A percentile compares a stretch with the other conserved stretches of the same genome.
Evolutionary conservation across 2,888 invertebrate species (phyloP).

Genomic region (Drosophila atroscutellata): DNA sequence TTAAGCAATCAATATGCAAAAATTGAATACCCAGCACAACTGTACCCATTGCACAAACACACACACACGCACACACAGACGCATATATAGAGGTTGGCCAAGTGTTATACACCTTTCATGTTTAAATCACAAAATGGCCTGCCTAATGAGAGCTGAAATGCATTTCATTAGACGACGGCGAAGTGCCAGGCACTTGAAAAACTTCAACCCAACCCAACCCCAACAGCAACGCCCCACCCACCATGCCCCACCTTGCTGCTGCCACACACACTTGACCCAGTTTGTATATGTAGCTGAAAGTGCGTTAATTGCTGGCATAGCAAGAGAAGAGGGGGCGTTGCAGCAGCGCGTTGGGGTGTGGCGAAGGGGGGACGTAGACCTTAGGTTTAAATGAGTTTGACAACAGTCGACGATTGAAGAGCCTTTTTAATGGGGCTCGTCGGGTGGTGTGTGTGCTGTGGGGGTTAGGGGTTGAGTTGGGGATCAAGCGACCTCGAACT

Average conservation of each 20-base stretch:
- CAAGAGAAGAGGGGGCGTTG: neutral
- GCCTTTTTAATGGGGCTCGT: conserved; percentile 22
- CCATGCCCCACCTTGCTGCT: neutral
- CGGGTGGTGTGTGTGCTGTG: neutral
- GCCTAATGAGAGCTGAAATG: conserved; percentile 76
- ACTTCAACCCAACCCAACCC: conserved; percentile 28
- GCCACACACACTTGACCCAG: conserved; percentile 63
- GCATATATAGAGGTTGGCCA: neutral
- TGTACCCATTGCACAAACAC: conserved; percentile 7
- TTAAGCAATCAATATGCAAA: neutral
- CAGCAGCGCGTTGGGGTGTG: neutral
- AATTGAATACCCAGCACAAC: conserved; percentile 1
- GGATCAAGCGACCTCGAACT: neutral
- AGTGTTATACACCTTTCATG: conserved; percentile 30
- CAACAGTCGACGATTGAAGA: conserved; percentile 44
- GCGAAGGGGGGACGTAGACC: neutral
- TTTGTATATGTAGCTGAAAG: conserved; percentile 48
- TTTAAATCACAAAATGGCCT: conserved; percentile 70
- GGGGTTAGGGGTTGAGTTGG: neutral
- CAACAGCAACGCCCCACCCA: neutral
- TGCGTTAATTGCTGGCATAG: conserved; percentile 73
- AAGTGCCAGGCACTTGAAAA: conserved; percentile 58
- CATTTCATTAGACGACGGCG: conserved; percentile 71
- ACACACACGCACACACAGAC: neutral
- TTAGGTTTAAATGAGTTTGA: conserved; percentile 51